Evolutionary conservation across 2,113 vertebrate genomes (phyloP).

Genomic region (Uropsilus gracilis): DNA sequence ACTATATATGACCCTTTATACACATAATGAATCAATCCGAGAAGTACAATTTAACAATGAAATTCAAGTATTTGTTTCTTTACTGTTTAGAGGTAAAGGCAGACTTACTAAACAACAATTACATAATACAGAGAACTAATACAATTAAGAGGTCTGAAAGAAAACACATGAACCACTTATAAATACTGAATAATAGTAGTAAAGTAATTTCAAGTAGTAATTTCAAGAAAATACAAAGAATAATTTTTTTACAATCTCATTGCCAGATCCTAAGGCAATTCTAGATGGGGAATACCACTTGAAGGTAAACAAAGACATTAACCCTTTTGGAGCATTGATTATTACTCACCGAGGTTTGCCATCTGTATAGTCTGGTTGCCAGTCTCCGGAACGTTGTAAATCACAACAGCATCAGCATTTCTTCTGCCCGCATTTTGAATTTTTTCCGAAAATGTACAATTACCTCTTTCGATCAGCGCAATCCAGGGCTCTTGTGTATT

Average conservation of each 20-base stretch:
- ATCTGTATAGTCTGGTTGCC: conserved; percentile 86
- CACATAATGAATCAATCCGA: conserved; percentile 41
- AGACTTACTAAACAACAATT: conserved; percentile 43
- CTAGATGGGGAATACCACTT: background rate
- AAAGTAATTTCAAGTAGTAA: background rate
- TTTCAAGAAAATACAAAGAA: background rate
- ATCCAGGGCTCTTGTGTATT: conserved; percentile 85
- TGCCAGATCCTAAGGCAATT: conserved; percentile 12
- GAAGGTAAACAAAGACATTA: background rate
- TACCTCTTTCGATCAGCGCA: conserved; percentile 92
- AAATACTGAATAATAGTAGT: conserved; percentile 10
- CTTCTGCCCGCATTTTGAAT: conserved; percentile 85
- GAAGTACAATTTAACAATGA: conserved; percentile 39
- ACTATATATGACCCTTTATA: background rate
- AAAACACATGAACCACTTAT: background rate
- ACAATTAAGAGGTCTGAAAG: conserved; percentile 16
- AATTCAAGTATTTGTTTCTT: conserved; percentile 29
- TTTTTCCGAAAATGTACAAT: conserved; percentile 92
- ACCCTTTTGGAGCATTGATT: background rate
- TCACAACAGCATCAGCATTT: conserved; percentile 90
- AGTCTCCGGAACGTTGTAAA: conserved; percentile 86
- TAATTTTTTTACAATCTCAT: conserved; percentile 1
- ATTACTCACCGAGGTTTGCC: conserved; percentile 86
- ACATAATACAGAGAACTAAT: conserved; percentile 12
- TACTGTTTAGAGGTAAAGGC: background rate